Evolutionary conservation across 1,140 invertebrate genomes (phyloP), one percentile per base, ranked within the genome.

Genomic region (Theocolax elegans): DNA sequence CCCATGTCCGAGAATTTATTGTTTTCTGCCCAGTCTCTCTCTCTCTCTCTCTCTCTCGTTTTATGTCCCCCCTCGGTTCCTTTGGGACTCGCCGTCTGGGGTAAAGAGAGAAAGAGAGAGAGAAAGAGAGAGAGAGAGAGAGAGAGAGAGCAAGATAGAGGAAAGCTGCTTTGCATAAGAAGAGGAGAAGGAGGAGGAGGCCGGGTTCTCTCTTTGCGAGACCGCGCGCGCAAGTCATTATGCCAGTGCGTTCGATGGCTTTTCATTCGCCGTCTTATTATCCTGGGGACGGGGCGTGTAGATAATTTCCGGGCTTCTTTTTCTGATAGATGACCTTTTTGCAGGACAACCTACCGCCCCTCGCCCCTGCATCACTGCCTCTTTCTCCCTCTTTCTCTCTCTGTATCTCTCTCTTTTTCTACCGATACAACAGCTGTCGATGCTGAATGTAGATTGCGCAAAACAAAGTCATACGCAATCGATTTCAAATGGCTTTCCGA

Each of bases 211-310:
- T 6, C 13, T 49, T 49, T 48, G 60, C 44, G 44, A 35, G 60
- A 31, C 58, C 58, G 58, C 58, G 27, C 13, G 17, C 31, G 31
- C 44, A 60, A 68, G 66, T 68, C 66, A 68, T 68, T 68, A 62
- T 53, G 66, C 56, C 56, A 59, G 54, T 59, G 54, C 65, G 42
- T 67, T 49, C 54, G 65, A 49, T 38, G 65, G 65, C 65, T 67
- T 67, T 49, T 67, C 54, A 48, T 59, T 58, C 65, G 53, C 54
- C 40, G 21, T 44, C 21, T 60, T 29, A 44, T 60, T 44, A 25
- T 60, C n/a, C n/a, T n/a, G 10, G 31, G 10, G 31, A 35, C 31
- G 10, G 7, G 8, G 15, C 8, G 7, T 48, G 8, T 48, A 48
- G 49, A 51, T 51, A 51, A 51, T 51, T 51, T 51, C 49, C 49